phyloP scores from a whole-genome alignment of 2,888 invertebrate species.

The Drosophila kambysellisi region DNA sequence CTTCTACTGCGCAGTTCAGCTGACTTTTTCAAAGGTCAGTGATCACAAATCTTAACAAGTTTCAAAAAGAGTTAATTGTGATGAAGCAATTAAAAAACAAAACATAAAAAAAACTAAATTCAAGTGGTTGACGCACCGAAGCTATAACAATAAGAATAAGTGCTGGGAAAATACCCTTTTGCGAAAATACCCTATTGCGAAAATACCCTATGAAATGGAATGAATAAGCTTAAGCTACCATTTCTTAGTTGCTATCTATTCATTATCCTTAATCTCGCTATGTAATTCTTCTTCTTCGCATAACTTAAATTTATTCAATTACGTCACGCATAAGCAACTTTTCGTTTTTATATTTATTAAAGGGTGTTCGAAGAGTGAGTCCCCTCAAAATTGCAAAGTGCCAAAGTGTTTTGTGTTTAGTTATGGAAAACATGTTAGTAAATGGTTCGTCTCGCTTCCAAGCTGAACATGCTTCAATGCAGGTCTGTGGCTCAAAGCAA shows the following conservation, averaged over 20 bases:
- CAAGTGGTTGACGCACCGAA: slow-evolving; percentile 19
- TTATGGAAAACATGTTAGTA: slow-evolving; percentile 1
- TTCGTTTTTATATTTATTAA: background rate
- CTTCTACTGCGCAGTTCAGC: slow-evolving; percentile 42
- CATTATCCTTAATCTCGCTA: background rate
- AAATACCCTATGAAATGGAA: background rate
- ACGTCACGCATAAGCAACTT: background rate
- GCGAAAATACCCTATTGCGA: accelerated
- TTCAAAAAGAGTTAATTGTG: slow-evolving; percentile 29
- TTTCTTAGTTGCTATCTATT: background rate
- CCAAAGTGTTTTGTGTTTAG: slow-evolving; percentile 24
- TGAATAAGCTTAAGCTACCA: background rate
- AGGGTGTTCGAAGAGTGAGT: slow-evolving; percentile 39
- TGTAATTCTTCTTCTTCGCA: background rate
- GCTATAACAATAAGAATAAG: slow-evolving; percentile 6
- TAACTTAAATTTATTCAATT: background rate
- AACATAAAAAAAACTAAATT: background rate
- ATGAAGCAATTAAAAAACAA: slow-evolving; percentile 14
- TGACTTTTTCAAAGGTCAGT: slow-evolving; percentile 39
- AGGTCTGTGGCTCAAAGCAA: slow-evolving; percentile 44
- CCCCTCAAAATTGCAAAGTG: slow-evolving; percentile 19
- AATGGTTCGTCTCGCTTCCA: background rate
- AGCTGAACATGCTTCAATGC: slow-evolving; percentile 17
- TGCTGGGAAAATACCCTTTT: background rate
- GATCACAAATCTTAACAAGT: slow-evolving; percentile 39